Conservation (phyloP, 2,113 vertebrate genomes). For the Phalacrocorax pelagicus region DNA sequence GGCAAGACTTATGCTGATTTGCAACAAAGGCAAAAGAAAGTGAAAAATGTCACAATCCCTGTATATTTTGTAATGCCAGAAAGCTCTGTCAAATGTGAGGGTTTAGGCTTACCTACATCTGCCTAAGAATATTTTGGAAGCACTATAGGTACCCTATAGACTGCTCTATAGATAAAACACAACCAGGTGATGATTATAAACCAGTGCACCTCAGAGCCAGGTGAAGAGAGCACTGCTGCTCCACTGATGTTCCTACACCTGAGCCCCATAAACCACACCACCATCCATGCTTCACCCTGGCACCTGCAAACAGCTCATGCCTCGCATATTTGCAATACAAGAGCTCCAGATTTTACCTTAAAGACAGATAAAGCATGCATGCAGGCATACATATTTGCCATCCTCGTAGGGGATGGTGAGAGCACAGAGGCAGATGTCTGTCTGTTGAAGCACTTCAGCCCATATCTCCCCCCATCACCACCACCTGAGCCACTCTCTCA, state of each 20-base stretch:
- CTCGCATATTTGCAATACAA: not conserved
- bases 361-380: not conserved
- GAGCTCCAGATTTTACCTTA: not conserved
- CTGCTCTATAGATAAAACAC: not conserved
- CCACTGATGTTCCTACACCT: not conserved
- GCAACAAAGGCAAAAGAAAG: not conserved
- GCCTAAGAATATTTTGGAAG: not conserved
- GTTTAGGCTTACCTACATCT: not conserved
- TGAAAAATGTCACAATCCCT: not conserved
- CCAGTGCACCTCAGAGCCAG: not conserved
- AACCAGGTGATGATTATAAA: not conserved
- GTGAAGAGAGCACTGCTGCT: not conserved
- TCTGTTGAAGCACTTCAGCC: not conserved
- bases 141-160: not conserved
- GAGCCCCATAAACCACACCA: not conserved
- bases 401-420: no score
- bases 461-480: fast-evolving
- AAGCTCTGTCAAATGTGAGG: not conserved
- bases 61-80: not conserved
- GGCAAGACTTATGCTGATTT: not conserved
- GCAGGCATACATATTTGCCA: fast-evolving
- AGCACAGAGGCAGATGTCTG: not conserved
- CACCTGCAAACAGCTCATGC: fast-evolving
- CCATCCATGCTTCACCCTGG: not conserved
- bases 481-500: no score